These are phyloP conservation scores for Nipponia nippon DNA, from an alignment of 2,113 vertebrate genomes.

Conservation along the genomic window DNA sequence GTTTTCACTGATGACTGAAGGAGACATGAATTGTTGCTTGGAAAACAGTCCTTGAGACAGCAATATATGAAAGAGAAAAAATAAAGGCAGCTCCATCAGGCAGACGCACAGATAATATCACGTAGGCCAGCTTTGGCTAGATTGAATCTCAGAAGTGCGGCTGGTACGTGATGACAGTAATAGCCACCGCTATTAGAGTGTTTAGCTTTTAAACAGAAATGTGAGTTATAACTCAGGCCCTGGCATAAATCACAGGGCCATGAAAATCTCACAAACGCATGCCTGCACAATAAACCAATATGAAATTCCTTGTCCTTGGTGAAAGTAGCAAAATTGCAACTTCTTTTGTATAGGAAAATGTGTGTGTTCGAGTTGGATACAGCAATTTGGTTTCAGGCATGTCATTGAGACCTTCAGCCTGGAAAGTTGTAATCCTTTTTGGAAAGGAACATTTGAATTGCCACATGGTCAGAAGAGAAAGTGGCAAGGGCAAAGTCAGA, in stretches of 20 bases:
- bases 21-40: slow-evolving; percentile 44
- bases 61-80: neutral
- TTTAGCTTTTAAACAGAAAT: slow-evolving; percentile 60
- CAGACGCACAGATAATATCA: slow-evolving; percentile 31
- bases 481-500: neutral
- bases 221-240: slow-evolving; percentile 36
- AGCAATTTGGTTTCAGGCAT: neutral
- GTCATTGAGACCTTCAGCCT: neutral
- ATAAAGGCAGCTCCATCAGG: slow-evolving; percentile 31
- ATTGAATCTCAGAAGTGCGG: slow-evolving; percentile 11
- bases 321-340: neutral
- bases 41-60: slow-evolving; percentile 59
- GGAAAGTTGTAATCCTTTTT: neutral
- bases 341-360: neutral
- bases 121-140: neutral
- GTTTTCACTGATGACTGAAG: slow-evolving; percentile 59
- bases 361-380: fast-evolving
- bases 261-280: neutral
- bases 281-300: neutral
- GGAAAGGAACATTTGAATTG: neutral
- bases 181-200: slow-evolving; percentile 32
- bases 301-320: neutral
- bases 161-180: slow-evolving; percentile 51
- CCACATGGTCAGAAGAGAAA: neutral
- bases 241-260: slow-evolving; percentile 18